Percentiles rank a stretch among this genome's conserved stretches.
phyloP scores from a whole-genome alignment of 2,888 invertebrate genomes.

The Ormyrus rosae region DNA sequence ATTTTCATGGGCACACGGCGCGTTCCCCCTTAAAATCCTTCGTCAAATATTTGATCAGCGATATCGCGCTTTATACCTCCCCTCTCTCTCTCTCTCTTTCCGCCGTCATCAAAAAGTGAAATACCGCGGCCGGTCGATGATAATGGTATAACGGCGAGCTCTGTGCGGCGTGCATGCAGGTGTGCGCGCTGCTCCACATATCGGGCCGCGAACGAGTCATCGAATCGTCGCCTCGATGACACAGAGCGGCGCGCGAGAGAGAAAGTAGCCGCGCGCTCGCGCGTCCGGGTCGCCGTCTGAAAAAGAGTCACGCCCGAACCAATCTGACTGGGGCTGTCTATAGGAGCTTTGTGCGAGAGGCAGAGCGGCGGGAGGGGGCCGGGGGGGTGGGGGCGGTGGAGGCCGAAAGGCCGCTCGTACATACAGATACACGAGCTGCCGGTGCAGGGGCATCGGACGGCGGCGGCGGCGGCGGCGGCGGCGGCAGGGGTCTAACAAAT shows the following conservation, averaged over 20 bases:
- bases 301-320: constrained; percentile 73
- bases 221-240: constrained; percentile 45
- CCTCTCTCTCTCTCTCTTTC: constrained; percentile 8
- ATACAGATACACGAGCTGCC: constrained; percentile 61
- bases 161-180: not conserved
- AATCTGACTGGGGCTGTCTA: constrained; percentile 59
- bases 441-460: constrained; percentile 66
- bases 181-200: not conserved
- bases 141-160: not conserved
- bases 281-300: constrained; percentile 59
- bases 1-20: constrained; percentile 48
- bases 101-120: constrained; percentile 55
- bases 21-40: constrained; percentile 51
- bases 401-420: constrained; percentile 60
- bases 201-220: constrained; percentile 28
- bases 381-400: constrained; percentile 18
- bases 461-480: constrained; percentile 23
- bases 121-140: constrained; percentile 46
- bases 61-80: constrained; percentile 46
- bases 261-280: constrained; percentile 5
- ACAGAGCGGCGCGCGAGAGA: constrained; percentile 24
- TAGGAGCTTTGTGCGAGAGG: constrained; percentile 50
- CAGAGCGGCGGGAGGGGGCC: constrained; percentile 24
- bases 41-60: constrained; percentile 56
- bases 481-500: constrained; percentile 73